A percentile compares a stretch with the other conserved stretches of the same genome.
phyloP scores from a whole-genome alignment of 2,113 vertebrate species.

The Nibea coibor region DNA sequence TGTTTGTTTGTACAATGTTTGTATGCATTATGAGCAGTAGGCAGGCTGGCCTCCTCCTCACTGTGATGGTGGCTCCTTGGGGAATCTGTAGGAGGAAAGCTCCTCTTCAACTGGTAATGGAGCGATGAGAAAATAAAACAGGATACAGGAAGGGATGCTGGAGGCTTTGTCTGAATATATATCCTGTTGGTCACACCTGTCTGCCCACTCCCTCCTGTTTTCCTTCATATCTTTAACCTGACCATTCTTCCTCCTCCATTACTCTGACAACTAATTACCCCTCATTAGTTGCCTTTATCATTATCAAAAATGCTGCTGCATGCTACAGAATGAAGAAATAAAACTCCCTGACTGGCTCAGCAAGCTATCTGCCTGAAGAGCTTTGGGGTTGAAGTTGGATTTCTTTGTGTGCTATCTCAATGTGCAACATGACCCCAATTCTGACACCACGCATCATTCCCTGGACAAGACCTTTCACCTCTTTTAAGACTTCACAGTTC shows the following conservation, averaged over 20 bases:
- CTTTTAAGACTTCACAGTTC: background rate
- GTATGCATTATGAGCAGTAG: constrained; percentile 53
- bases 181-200: constrained; percentile 26
- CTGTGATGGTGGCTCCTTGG: constrained; percentile 51
- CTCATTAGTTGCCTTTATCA: background rate
- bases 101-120: constrained; percentile 32
- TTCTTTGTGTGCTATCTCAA: background rate
- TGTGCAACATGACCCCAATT: constrained; percentile 23
- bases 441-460: constrained; percentile 6
- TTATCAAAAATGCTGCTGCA: constrained; percentile 4
- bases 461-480: constrained; percentile 26
- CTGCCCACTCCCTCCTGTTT: constrained; percentile 15
- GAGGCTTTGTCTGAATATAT: constrained; percentile 45
- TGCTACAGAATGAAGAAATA: background rate
- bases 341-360: background rate
- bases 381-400: background rate
- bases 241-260: background rate
- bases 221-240: background rate
- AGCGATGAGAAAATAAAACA: constrained; percentile 33
- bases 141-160: constrained; percentile 35
- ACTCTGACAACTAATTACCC: background rate
- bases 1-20: constrained; percentile 40
- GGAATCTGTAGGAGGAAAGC: constrained; percentile 72
- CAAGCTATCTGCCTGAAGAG: background rate
- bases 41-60: constrained; percentile 61